Evolutionary conservation across 2,888 invertebrate species (phyloP), one percentile per base, ranked within the genome.

Genomic region (Ophion costatus): DNA sequence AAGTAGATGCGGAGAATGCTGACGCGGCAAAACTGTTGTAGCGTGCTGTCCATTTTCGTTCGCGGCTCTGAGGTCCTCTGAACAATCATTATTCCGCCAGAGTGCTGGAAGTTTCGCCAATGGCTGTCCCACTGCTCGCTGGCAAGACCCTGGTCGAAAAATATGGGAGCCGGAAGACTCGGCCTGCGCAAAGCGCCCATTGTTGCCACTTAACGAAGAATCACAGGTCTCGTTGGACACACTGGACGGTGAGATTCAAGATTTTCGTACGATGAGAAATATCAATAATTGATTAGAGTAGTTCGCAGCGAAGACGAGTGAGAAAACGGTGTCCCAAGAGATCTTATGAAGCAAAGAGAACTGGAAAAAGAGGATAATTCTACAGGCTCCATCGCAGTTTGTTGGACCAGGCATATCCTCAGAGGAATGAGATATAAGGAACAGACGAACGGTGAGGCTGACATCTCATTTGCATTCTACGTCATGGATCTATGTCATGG

Each of bases 381-480:
- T 5, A 2, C 42, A 38, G 20, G 17, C n/a, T 61, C 42, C 22
- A 5, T 1, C 3, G 14, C 57, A 57, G 3, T 2, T 51, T 14
- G 61, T 14, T n/a, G 14, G 10, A 38, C 9, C 57, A 38, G n/a
- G 42, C 22, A 24, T 45, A 59, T 59, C 5, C 71, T 57, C 22
- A 51, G 51, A n/a, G 11, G 20, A 22, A 61, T 4, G 10, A 51
- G 51, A 20, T 29, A 42, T 17, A 14, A 70, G 33, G 63, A 70
- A 45, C 14, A 17, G 29, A 45, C n/a, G 22, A 63, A 78, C 45
- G 38, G 14, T n/a, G 45, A 2, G 70, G n/a, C 17, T 51, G 70
- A 29, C 22, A n/a, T 24, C 64, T 83, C 73, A 83, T 83, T 80
- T 29, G 45, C 42, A 82, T 85, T 85, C 73, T 56, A 64, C 73